A percentile compares a stretch with the other conserved stretches of the same genome.
These are phyloP conservation scores for Epicauta chinensis DNA, from an alignment of 1,140 invertebrate genomes.

Conservation along the genomic window DNA sequence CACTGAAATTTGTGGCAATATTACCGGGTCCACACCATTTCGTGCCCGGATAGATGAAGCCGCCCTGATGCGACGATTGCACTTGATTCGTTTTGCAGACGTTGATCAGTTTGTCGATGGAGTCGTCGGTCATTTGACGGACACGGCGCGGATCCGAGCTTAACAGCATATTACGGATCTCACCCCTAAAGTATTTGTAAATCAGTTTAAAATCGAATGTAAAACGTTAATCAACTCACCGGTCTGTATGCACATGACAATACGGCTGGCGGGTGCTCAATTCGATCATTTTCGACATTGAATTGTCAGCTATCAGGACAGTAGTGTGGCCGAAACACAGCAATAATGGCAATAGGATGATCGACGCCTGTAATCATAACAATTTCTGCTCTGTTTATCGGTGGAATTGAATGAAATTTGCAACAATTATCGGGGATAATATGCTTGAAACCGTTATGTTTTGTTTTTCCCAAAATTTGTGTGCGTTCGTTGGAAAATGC, in stretches of 20 bases:
- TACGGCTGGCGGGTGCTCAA: conserved; percentile 52
- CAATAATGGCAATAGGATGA: too few species aligned
- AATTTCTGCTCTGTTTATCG: too few species aligned
- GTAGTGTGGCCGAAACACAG: conserved; percentile 16
- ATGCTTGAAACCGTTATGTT: too few species aligned
- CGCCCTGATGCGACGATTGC: conserved; percentile 39
- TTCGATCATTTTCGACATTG: conserved; percentile 60
- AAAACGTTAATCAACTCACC: conserved; percentile 42
- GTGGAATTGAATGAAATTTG: too few species aligned
- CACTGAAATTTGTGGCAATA: conserved; percentile 47
- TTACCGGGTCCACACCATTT: conserved; percentile 64
- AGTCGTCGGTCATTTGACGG: conserved; percentile 53
- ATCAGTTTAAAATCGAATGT: not conserved
- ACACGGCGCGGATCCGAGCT: conserved; percentile 52
- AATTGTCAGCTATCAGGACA: conserved; percentile 55
- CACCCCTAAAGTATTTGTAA: conserved; percentile 42
- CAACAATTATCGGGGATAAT: too few species aligned
- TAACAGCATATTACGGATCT: conserved; percentile 54
- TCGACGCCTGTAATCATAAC: too few species aligned
- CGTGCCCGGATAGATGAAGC: conserved; percentile 48
- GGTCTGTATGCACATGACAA: conserved; percentile 54
- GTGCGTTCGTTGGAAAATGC: too few species aligned
- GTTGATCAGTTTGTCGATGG: conserved; percentile 52
- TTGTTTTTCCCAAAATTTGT: too few species aligned
- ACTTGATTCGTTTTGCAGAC: conserved; percentile 47